Base-by-base conservation (phyloP, 1,140 invertebrate species). In the Dermatophagoides farinae region DNA sequence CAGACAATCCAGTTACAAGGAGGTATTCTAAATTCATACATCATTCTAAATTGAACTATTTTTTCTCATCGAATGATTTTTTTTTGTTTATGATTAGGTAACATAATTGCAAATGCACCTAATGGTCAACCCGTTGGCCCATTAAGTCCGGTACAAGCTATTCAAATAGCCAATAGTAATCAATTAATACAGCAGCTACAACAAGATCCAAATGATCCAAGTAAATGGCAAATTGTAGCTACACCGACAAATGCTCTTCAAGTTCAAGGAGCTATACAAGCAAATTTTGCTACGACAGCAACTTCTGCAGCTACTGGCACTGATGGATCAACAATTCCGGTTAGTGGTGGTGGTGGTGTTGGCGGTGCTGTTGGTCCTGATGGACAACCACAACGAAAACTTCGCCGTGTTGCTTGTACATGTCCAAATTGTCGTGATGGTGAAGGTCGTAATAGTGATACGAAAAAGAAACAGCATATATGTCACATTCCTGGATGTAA, bases 391-490 rank as follows among this genome's bases (percentile, higher is more conserved):
- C 57, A 60, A 22, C 64, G 68, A 49, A 71, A 82, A 22, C 68
- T 84, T 8, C 73, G 89, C 60, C 73, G 92, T 41, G 87, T 96
- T 1, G 90, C 91, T 10, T 97, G 92, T 71, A 92, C 89, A 0
- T 97, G 92, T 74, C 92, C 92, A 0, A 96, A 97, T 72, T 97
- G 92, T 70, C 80, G 83, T 50, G 86, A 90, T 66, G 84, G 84
- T 1, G 87, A 91, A 57, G 68, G 72, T 62, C 62, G 59, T 57
- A 64, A 63, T 54, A 64, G 62, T 54, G 65, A 64, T 25, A 57
- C 58, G 8, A 95, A 96, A 78, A 86, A 86, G 66, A 76, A 76
- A 62, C 86, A 89, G 67, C 93, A 97, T 70, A 83, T 93, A 51
- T 98, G 93, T 70, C 92, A 97, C 71, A 88, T 96, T 64, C 78